Conservation (phyloP, 1,140 invertebrate species). For the Bradysia coprophila region DNA sequence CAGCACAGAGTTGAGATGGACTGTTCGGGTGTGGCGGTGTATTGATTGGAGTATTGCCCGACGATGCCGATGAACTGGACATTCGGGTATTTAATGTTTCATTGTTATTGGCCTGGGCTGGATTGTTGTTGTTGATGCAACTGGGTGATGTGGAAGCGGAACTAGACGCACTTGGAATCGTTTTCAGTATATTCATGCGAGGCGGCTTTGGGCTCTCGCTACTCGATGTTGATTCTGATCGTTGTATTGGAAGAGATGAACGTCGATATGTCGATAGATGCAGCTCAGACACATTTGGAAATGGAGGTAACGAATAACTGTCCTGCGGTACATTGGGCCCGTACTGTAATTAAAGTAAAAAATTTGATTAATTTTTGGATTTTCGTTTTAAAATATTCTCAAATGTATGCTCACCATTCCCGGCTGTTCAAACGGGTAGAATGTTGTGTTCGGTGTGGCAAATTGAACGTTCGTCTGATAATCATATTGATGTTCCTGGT, state of each 20-base stretch:
- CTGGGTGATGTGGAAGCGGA: constrained; percentile 46
- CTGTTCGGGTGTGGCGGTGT: constrained; percentile 30
- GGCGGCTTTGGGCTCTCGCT: constrained; percentile 41
- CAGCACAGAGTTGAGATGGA: constrained; percentile 83
- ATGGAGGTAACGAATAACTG: constrained; percentile 39
- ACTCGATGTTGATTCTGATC: constrained; percentile 55
- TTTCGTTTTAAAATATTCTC: too few species aligned
- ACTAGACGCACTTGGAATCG: constrained; percentile 36
- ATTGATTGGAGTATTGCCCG: constrained; percentile 11
- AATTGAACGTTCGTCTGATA: constrained; percentile 8
- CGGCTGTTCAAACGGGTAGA: constrained; percentile 1
- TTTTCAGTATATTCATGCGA: constrained; percentile 18
- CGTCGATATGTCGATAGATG: constrained; percentile 40
- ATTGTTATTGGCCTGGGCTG: not conserved
- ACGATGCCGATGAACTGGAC: constrained; percentile 3
- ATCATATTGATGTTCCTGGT: constrained; percentile 3
- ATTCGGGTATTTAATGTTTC: constrained; percentile 2
- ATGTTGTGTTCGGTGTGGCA: not conserved
- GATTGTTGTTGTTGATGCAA: constrained; percentile 10
- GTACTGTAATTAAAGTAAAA: constrained; percentile 8
- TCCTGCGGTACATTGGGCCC: constrained; percentile 24
- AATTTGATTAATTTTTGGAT: not conserved
- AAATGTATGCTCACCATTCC: constrained; percentile 2
- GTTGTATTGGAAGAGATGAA: constrained; percentile 50
- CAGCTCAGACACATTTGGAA: constrained; percentile 35